Conservation (phyloP, 2,888 invertebrate genomes). For the Hirtodrosophila duncani region DNA sequence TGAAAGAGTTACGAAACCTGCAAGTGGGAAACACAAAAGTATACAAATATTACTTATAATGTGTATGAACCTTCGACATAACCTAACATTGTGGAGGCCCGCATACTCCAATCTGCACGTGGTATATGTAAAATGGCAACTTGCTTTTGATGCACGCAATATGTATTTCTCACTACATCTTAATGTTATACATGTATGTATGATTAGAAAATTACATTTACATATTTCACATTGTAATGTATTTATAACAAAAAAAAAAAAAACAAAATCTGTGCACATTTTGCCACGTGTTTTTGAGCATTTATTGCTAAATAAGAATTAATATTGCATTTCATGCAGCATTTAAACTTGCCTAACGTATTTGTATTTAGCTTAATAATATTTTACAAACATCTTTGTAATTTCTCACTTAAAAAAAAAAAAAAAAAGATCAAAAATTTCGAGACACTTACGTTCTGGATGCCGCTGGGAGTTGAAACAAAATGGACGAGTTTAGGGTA, state of each 20-base stretch:
- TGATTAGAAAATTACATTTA: no score
- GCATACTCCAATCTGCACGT: no score
- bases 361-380: background rate
- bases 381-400: slow-evolving; percentile 1
- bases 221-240: no score
- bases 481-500: slow-evolving; percentile 77
- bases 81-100: slow-evolving; percentile 30
- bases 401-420: background rate
- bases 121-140: no score
- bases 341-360: no score
- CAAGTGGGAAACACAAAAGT: slow-evolving; percentile 4
- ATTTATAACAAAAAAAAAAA: no score
- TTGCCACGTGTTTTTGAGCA: slow-evolving; percentile 7
- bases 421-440: slow-evolving; percentile 2
- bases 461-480: slow-evolving; percentile 86
- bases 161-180: no score
- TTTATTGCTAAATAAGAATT: background rate
- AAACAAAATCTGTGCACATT: background rate
- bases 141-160: no score
- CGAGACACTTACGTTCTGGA: slow-evolving; percentile 83
- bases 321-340: background rate
- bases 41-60: background rate
- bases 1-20: slow-evolving; percentile 79
- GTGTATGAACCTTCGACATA: slow-evolving; percentile 30
- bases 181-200: no score